phyloP scores from a whole-genome alignment of 2,888 invertebrate genomes.

The Serrognathus titanus region DNA sequence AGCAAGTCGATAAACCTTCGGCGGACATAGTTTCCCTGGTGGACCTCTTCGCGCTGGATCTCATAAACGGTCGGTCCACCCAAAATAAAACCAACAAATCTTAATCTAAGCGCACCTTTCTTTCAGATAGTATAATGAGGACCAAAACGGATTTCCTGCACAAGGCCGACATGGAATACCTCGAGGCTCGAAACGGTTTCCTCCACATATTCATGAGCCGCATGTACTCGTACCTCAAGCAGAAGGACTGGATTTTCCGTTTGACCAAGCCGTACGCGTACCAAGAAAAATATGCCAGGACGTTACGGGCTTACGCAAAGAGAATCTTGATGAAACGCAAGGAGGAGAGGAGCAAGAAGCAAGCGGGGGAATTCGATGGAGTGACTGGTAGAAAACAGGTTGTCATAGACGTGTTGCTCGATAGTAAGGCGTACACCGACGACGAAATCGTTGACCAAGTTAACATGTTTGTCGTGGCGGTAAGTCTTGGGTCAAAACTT shows the following conservation, averaged over 20 bases:
- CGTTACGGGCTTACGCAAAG: conserved; percentile 19
- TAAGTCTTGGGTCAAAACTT: neutral
- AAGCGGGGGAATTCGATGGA: neutral
- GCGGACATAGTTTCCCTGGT: conserved; percentile 48
- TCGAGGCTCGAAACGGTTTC: conserved; percentile 19
- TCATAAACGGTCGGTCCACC: conserved; percentile 41
- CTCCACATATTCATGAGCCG: conserved; percentile 23
- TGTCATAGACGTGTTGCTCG: conserved; percentile 1
- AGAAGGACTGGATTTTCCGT: conserved; percentile 20
- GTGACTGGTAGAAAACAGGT: neutral
- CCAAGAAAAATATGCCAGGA: conserved; percentile 17
- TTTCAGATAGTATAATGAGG: conserved; percentile 22
- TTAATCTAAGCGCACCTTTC: neutral
- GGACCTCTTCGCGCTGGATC: conserved; percentile 46
- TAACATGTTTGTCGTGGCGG: conserved; percentile 4
- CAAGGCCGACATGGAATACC: conserved; percentile 21
- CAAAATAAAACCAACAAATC: neutral
- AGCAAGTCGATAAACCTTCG: conserved; percentile 16
- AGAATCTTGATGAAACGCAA: conserved; percentile 13
- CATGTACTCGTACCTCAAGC: conserved; percentile 23
- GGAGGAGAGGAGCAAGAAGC: conserved; percentile 12
- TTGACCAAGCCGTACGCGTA: conserved; percentile 19
- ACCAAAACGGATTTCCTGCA: conserved; percentile 20
- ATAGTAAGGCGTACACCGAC: neutral
- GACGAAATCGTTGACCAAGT: neutral